These are phyloP conservation scores for Lepilemur septentrionalis DNA, from an alignment of 2,797 vertebrate species.

Conservation along the genomic window DNA sequence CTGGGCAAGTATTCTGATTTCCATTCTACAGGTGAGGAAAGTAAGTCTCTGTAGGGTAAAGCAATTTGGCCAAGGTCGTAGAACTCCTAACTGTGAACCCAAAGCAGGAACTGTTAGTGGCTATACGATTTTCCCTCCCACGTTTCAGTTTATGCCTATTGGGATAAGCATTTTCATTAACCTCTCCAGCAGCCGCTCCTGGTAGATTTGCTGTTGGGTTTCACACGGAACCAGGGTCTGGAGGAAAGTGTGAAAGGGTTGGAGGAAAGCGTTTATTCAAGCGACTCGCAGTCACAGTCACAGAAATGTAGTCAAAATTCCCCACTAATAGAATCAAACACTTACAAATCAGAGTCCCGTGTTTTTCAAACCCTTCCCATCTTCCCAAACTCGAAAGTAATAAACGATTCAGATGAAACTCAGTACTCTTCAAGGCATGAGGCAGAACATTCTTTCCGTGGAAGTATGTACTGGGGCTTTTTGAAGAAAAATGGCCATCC, in stretches of 20 bases:
- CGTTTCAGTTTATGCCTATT: background rate
- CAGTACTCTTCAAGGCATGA: background rate
- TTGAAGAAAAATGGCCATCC: conserved; percentile 71
- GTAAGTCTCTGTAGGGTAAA: background rate
- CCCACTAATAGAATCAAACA: conserved; percentile 64
- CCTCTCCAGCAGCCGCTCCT: conserved; percentile 54
- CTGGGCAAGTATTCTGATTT: background rate
- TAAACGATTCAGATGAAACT: conserved; percentile 66
- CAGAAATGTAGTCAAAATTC: conserved; percentile 65
- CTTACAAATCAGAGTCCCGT: conserved; percentile 69
- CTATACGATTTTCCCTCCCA: background rate
- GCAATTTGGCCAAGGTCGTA: background rate
- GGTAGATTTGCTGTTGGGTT: conserved; percentile 60
- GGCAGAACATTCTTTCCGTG: conserved; percentile 48
- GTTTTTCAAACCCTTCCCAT: conserved; percentile 51
- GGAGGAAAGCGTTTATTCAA: conserved; percentile 64
- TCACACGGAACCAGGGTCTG: background rate
- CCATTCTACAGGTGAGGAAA: background rate
- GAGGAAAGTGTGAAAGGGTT: conserved; percentile 49
- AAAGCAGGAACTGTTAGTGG: background rate
- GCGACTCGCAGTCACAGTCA: conserved; percentile 60
- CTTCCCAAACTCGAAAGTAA: conserved; percentile 52
- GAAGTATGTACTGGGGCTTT: conserved; percentile 48
- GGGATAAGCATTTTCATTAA: conserved; percentile 33
- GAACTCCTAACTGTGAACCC: background rate